phyloP scores from a whole-genome alignment of 2,113 vertebrate genomes.

The Takifugu flavidus region DNA sequence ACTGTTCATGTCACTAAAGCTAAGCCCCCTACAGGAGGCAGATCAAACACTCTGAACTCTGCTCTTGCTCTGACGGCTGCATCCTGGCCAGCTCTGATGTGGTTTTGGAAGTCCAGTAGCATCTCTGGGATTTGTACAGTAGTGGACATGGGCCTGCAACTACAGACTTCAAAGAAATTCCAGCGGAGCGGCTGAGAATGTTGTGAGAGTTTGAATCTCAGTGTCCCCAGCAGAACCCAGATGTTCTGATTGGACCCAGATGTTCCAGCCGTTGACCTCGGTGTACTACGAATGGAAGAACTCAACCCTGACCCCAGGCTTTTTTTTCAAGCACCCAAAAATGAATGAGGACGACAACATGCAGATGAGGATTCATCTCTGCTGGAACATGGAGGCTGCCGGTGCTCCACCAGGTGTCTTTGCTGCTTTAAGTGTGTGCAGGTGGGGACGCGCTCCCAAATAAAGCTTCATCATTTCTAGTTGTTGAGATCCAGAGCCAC shows the following conservation, averaged over 20 bases:
- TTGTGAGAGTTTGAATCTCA: slow-evolving; percentile 50
- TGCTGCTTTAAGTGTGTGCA: slow-evolving; percentile 16
- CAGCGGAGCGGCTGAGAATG: slow-evolving; percentile 41
- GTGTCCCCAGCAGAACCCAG: slow-evolving; percentile 53
- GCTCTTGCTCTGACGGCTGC: slow-evolving; percentile 40
- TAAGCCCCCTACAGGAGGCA: slow-evolving; percentile 25
- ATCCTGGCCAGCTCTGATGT: slow-evolving; percentile 65
- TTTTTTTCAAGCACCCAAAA: slow-evolving; percentile 30
- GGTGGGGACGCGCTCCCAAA: slow-evolving; percentile 22
- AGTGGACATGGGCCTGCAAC: slow-evolving; percentile 52
- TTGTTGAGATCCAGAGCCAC: slow-evolving; percentile 28
- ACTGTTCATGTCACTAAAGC: not conserved
- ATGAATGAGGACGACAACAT: slow-evolving; percentile 2
- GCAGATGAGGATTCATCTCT: not conserved
- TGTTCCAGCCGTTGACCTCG: slow-evolving; percentile 44
- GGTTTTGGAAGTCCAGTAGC: slow-evolving; percentile 67
- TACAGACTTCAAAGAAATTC: slow-evolving; percentile 54
- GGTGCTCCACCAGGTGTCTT: slow-evolving; percentile 30
- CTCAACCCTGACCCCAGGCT: slow-evolving; percentile 29
- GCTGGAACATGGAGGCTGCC: not conserved
- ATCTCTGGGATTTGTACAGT: slow-evolving; percentile 66
- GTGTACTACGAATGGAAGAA: slow-evolving; percentile 34
- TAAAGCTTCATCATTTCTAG: slow-evolving; percentile 15
- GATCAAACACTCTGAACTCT: slow-evolving; percentile 44
- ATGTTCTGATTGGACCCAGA: slow-evolving; percentile 52